phyloP scores from a whole-genome alignment of 2,888 invertebrate species.

The Melieria picta region DNA sequence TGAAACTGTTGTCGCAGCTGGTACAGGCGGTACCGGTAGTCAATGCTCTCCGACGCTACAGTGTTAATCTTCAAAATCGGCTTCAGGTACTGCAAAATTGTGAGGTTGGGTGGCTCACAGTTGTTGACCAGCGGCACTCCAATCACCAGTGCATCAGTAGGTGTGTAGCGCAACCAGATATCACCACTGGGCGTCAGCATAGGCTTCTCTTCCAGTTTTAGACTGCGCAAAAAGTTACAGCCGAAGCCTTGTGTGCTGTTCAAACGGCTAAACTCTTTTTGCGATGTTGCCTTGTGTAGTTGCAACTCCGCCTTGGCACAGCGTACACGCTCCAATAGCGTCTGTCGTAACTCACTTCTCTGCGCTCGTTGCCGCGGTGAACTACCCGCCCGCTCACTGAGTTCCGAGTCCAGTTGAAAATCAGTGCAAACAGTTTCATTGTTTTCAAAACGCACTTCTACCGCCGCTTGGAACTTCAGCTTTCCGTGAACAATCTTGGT shows the following conservation, averaged over 20 bases:
- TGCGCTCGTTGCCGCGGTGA: neutral
- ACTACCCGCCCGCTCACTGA: neutral
- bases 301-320: constrained; percentile 54
- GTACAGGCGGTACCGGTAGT: constrained; percentile 50
- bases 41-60: constrained; percentile 26
- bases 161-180: constrained; percentile 54
- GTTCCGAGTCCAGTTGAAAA: constrained; percentile 47
- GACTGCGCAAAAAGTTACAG: constrained; percentile 49
- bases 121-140: constrained; percentile 57
- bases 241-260: constrained; percentile 52
- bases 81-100: constrained; percentile 43
- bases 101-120: constrained; percentile 41
- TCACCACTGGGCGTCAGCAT: constrained; percentile 57
- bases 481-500: constrained; percentile 48
- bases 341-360: constrained; percentile 43
- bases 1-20: constrained; percentile 49
- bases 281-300: constrained; percentile 52
- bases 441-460: constrained; percentile 49
- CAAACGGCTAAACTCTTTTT: constrained; percentile 47
- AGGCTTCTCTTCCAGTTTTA: constrained; percentile 58
- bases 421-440: constrained; percentile 47
- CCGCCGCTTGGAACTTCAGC: constrained; percentile 49
- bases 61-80: constrained; percentile 41
- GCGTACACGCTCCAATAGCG: constrained; percentile 48
- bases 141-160: constrained; percentile 49